A percentile compares a stretch with the other conserved stretches of the same genome.
phyloP scores from a whole-genome alignment of 2,113 vertebrate genomes.

The Oreotrochilus melanogaster region DNA sequence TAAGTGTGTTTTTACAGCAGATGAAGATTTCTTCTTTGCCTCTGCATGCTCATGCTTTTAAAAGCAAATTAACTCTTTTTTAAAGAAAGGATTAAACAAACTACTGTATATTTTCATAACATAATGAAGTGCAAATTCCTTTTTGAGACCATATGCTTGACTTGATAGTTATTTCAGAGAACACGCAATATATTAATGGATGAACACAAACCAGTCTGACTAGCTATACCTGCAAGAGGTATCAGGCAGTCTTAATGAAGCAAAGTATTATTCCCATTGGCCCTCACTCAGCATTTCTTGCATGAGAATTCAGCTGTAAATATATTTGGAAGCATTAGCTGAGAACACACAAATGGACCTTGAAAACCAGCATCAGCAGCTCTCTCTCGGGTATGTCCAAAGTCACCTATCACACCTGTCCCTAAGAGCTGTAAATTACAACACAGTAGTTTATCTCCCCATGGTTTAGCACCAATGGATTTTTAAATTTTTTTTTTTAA shows the following conservation, averaged over 20 bases:
- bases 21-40: neutral
- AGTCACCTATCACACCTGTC: neutral
- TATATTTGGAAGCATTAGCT: neutral
- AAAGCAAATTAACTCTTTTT: neutral
- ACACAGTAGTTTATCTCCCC: neutral
- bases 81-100: slow-evolving; percentile 18
- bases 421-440: neutral
- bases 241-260: slow-evolving; percentile 32
- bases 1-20: neutral
- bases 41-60: neutral
- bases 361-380: neutral
- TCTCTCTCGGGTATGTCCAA: neutral
- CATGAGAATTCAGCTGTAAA: neutral
- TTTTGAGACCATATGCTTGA: slow-evolving; percentile 44
- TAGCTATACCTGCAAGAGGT: slow-evolving; percentile 37
- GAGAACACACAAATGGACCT: neutral
- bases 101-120: neutral
- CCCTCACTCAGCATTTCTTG: slow-evolving; percentile 13
- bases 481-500: neutral
- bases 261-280: slow-evolving; percentile 26
- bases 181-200: slow-evolving; percentile 9
- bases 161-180: slow-evolving; percentile 4
- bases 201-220: slow-evolving; percentile 45
- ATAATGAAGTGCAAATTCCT: neutral
- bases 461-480: neutral